Evolutionary conservation across 2,888 invertebrate species (phyloP).

Genomic region (Cyclophora albipunctata): DNA sequence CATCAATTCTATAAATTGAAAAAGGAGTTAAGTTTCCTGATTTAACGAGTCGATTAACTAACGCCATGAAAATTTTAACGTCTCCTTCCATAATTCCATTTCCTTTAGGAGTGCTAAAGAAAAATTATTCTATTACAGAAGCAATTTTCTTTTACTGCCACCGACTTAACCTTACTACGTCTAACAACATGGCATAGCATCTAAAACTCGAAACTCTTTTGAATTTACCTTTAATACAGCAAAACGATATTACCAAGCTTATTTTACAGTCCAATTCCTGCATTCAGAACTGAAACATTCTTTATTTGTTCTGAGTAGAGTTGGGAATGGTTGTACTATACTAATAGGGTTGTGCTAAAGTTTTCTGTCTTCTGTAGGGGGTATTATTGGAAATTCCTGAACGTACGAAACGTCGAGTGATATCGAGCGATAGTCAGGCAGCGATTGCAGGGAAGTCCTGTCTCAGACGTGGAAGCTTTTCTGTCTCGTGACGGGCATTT

Average conservation of each 20-base stretch:
- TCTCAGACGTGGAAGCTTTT: conserved; percentile 46
- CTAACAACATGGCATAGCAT: conserved; percentile 41
- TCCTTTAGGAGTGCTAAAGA: conserved; percentile 29
- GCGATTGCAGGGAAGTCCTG: conserved; percentile 54
- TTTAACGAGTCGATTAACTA: conserved; percentile 22
- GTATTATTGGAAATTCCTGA: conserved; percentile 71
- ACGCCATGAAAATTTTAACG: conserved; percentile 22
- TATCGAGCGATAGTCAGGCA: conserved; percentile 57
- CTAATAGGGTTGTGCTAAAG: conserved; percentile 2
- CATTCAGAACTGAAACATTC: no score
- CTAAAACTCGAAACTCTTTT: conserved; percentile 57
- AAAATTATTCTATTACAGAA: conserved; percentile 47
- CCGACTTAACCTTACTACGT: conserved; percentile 34
- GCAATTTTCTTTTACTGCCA: conserved; percentile 48
- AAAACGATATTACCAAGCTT: conserved; percentile 26
- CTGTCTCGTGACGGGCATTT: conserved; percentile 33
- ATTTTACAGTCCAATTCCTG: no score
- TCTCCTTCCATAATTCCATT: conserved; percentile 29
- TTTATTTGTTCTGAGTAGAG: conserved; percentile 8
- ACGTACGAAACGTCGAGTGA: conserved; percentile 53
- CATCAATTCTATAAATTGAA: no score
- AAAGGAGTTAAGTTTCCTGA: neutral
- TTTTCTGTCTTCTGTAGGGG: conserved; percentile 16
- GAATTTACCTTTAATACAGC: conserved; percentile 60
- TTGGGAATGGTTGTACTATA: conserved; percentile 1